These are phyloP conservation scores for Brachionus manjavacas DNA, from an alignment of 1,140 invertebrate genomes.

Conservation along the genomic window DNA sequence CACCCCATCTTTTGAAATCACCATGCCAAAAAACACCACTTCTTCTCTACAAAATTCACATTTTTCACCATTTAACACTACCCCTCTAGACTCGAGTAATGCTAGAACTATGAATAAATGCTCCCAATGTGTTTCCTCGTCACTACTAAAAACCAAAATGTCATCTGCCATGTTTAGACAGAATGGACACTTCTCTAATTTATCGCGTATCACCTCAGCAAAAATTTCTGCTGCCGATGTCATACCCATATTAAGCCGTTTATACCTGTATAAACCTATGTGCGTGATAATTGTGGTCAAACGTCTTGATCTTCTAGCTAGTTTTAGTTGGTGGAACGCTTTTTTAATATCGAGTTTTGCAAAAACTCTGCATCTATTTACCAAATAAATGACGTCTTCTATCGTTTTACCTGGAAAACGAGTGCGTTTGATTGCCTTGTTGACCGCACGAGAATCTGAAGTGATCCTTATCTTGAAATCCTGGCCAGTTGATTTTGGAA, in stretches of 20 bases:
- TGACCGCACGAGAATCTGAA: constrained; percentile 41
- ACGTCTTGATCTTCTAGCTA: constrained; percentile 44
- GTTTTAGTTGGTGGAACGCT: constrained; percentile 47
- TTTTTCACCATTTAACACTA: background rate
- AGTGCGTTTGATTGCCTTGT: constrained; percentile 45
- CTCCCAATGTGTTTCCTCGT: too few species aligned
- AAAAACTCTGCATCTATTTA: constrained; percentile 41
- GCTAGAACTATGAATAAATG: too few species aligned
- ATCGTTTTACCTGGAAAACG: background rate
- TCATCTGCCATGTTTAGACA: too few species aligned
- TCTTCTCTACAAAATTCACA: background rate
- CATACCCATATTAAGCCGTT: background rate
- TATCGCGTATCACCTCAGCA: background rate
- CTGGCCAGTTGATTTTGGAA: too few species aligned
- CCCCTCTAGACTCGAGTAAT: too few species aligned
- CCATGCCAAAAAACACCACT: too few species aligned
- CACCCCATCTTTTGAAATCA: too few species aligned
- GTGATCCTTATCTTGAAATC: too few species aligned
- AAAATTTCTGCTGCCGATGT: background rate
- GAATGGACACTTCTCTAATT: too few species aligned
- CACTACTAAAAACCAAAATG: too few species aligned
- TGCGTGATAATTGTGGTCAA: background rate
- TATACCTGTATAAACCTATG: background rate
- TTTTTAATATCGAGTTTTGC: constrained; percentile 46
- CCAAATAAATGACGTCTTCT: constrained; percentile 46